Evolutionary conservation across 2,888 invertebrate species (phyloP).

Genomic region (Gymnoscelis rufifasciata): DNA sequence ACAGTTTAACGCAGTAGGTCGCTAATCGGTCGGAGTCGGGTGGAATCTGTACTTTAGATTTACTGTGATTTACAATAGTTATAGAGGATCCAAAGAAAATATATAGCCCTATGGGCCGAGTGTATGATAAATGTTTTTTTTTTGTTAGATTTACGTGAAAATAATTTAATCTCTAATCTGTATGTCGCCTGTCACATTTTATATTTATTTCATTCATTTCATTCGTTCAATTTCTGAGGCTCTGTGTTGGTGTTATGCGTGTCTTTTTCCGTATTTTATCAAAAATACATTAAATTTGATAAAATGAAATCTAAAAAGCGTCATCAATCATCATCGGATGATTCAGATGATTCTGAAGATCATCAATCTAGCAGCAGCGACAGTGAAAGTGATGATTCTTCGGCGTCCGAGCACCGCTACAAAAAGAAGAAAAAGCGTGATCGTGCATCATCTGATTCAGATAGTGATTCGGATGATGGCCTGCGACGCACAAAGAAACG

Average conservation of each 20-base stretch:
- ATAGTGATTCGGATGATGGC: conserved; percentile 58
- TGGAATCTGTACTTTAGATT: too few relatives aligned
- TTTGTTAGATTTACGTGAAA: too few relatives aligned
- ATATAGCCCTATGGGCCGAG: too few relatives aligned
- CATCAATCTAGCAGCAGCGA: conserved; percentile 61
- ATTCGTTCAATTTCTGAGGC: not conserved
- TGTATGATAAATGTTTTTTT: too few relatives aligned
- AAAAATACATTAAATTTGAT: not conserved
- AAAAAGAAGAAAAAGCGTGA: conserved; percentile 70
- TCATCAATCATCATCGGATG: conserved; percentile 64
- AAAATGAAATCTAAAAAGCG: conserved; percentile 69
- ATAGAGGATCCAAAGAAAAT: too few relatives aligned
- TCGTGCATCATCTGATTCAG: conserved; percentile 59
- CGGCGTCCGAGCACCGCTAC: conserved; percentile 58
- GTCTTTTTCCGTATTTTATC: not conserved
- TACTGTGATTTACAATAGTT: too few relatives aligned
- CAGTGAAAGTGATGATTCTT: conserved; percentile 66
- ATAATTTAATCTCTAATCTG: too few relatives aligned
- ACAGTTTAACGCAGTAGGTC: too few relatives aligned
- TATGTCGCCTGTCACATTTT: too few relatives aligned
- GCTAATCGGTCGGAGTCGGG: too few relatives aligned
- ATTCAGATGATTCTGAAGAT: conserved; percentile 63
- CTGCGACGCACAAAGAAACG: conserved; percentile 67
- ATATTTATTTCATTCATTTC: too few relatives aligned
- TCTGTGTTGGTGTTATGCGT: not conserved